Evolutionary conservation across 2,888 invertebrate species (phyloP).

Genomic region (Hanleya hanleyi): DNA sequence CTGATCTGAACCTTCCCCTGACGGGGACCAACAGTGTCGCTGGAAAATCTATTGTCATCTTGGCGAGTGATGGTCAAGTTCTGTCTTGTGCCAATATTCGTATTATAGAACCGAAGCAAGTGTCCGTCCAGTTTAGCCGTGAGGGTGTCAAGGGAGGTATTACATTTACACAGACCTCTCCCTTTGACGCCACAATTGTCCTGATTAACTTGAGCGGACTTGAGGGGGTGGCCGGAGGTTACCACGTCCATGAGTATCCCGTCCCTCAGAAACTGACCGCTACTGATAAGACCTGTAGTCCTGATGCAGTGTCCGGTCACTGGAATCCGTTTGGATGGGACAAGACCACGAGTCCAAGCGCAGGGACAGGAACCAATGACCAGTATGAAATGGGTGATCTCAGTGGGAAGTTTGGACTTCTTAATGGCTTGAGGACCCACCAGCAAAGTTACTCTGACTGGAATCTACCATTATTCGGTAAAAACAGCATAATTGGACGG

Average conservation of each 20-base stretch:
- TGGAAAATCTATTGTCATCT: slow-evolving; percentile 43
- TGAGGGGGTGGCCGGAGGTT: slow-evolving; percentile 67
- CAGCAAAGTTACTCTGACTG: slow-evolving; percentile 81
- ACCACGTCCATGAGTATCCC: slow-evolving; percentile 74
- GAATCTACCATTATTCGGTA: slow-evolving; percentile 88
- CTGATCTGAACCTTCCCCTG: slow-evolving; percentile 48
- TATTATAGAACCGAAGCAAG: slow-evolving; percentile 52
- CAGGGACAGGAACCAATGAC: slow-evolving; percentile 85
- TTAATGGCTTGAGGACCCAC: slow-evolving; percentile 79
- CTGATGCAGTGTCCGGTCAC: slow-evolving; percentile 79
- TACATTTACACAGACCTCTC: slow-evolving; percentile 85
- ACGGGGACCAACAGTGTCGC: slow-evolving; percentile 42
- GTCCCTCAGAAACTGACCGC: slow-evolving; percentile 60
- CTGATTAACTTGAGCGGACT: slow-evolving; percentile 76
- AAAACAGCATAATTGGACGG: slow-evolving; percentile 85
- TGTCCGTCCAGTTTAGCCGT: slow-evolving; percentile 60
- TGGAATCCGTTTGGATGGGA: slow-evolving; percentile 82
- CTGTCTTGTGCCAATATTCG: slow-evolving; percentile 83
- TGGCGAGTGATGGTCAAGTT: slow-evolving; percentile 28
- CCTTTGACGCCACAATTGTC: slow-evolving; percentile 79
- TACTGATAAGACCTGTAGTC: slow-evolving; percentile 72
- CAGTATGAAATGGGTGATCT: slow-evolving; percentile 93
- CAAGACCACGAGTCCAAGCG: slow-evolving; percentile 54
- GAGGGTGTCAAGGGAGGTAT: slow-evolving; percentile 87
- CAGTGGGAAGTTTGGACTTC: slow-evolving; percentile 88